Conservation (phyloP, 2,113 vertebrate genomes). For the Illadopsis cleaveri region DNA sequence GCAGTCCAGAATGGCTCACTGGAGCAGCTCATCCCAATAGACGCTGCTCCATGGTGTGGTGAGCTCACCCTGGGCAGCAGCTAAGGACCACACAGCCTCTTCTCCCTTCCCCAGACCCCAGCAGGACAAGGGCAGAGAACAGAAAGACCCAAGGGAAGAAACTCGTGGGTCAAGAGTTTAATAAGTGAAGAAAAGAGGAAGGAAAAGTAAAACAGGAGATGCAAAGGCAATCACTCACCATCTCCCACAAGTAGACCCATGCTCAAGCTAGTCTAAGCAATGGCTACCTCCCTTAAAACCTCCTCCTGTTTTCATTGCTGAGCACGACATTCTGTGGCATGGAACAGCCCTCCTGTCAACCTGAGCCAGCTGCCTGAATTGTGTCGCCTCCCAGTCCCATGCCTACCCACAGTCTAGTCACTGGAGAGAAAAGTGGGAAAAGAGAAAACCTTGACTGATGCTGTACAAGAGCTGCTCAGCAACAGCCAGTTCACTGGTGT, state of each 20-base stretch:
- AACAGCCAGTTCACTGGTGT: not conserved
- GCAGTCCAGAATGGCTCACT: not conserved
- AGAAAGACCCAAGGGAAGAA: not conserved
- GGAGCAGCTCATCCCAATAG: not conserved
- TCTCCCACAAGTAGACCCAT: accelerated
- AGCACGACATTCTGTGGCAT: accelerated
- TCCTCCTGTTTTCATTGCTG: not conserved
- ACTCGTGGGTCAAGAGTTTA: accelerated
- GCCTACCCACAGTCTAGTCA: not conserved
- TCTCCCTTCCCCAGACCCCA: not conserved
- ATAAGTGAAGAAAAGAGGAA: not conserved
- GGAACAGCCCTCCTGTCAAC: not conserved
- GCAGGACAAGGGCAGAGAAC: not conserved
- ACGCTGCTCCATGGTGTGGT: not conserved
- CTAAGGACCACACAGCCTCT: accelerated
- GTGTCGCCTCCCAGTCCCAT: not conserved
- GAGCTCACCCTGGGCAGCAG: not conserved
- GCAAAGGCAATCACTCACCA: not conserved
- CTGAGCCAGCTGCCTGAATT: not conserved
- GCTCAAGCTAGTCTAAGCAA: not conserved
- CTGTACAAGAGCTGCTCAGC: not conserved
- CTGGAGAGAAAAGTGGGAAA: not conserved
- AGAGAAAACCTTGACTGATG: not conserved
- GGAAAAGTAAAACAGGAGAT: not conserved
- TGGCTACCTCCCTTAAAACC: not conserved